phyloP scores from a whole-genome alignment of 2,888 invertebrate species.

The Sipunculus nudus region DNA sequence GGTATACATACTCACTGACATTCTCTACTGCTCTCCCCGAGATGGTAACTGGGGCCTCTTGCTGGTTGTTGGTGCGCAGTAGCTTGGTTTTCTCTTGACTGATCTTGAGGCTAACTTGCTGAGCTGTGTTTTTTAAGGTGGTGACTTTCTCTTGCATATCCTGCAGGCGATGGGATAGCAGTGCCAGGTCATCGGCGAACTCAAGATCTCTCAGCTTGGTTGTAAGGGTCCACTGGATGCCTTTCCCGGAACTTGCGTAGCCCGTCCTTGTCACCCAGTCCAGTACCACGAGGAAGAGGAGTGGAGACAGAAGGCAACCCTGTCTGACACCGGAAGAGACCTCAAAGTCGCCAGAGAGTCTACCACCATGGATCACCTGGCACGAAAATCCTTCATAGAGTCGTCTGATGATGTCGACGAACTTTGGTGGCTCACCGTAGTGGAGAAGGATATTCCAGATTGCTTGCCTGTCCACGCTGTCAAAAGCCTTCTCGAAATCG shows the following conservation, averaged over 20 bases:
- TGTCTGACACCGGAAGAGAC: slow-evolving; percentile 31
- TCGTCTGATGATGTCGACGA: slow-evolving; percentile 9
- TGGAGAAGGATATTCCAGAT: slow-evolving; percentile 23
- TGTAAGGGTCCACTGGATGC: slow-evolving; percentile 15
- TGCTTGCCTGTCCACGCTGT: slow-evolving; percentile 23
- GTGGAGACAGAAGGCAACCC: slow-evolving; percentile 12
- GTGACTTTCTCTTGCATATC: no score
- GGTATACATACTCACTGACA: no score
- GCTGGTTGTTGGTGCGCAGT: slow-evolving; percentile 8
- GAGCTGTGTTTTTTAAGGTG: no score
- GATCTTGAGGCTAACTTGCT: not conserved
- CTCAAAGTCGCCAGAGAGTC: no score
- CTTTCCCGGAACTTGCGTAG: not conserved
- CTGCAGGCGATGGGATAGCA: slow-evolving; percentile 13
- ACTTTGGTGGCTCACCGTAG: slow-evolving; percentile 17
- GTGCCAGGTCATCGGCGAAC: slow-evolving; percentile 14
- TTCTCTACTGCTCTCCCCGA: no score
- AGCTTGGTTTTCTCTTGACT: slow-evolving; percentile 3
- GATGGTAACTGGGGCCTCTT: no score
- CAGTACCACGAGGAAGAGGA: slow-evolving; percentile 18
- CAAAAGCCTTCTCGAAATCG: slow-evolving; percentile 30
- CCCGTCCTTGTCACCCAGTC: slow-evolving; percentile 21
- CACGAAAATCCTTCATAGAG: no score
- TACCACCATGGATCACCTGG: no score
- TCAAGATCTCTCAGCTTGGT: slow-evolving; percentile 11